These are phyloP conservation scores for Drosophila lutescens DNA, from an alignment of 2,888 invertebrate species.

Conservation along the genomic window DNA sequence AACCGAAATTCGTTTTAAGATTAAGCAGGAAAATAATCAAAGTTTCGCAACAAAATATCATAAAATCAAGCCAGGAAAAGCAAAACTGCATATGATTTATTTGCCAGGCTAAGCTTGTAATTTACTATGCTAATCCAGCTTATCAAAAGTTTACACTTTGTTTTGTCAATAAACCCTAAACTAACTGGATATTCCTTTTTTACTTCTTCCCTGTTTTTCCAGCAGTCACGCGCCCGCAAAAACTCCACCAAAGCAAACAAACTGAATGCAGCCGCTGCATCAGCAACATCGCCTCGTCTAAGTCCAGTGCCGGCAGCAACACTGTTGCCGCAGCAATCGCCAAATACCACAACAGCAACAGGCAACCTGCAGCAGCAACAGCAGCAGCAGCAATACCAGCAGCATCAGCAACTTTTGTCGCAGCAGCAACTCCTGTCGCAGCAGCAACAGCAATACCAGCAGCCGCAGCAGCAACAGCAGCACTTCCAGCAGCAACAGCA, in stretches of 20 bases:
- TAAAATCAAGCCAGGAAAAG: not conserved
- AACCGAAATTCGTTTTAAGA: too few species aligned
- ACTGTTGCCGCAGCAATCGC: slow-evolving; percentile 82
- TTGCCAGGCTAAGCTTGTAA: slow-evolving; percentile 21
- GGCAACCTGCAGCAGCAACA: slow-evolving; percentile 65
- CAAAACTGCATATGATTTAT: slow-evolving; percentile 49
- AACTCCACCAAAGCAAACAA: slow-evolving; percentile 82
- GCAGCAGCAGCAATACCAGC: slow-evolving; percentile 64
- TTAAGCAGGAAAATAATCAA: too few species aligned
- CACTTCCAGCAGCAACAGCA: slow-evolving; percentile 68
- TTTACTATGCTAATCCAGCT: slow-evolving; percentile 32
- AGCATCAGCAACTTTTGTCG: slow-evolving; percentile 61
- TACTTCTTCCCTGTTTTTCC: slow-evolving; percentile 41
- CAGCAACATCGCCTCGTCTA: slow-evolving; percentile 81
- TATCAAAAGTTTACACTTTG: slow-evolving; percentile 37
- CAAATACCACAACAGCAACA: slow-evolving; percentile 78
- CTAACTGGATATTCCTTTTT: slow-evolving; percentile 31
- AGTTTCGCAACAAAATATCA: not conserved
- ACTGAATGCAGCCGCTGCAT: slow-evolving; percentile 81
- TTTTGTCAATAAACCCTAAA: slow-evolving; percentile 17
- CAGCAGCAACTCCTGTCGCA: slow-evolving; percentile 68
- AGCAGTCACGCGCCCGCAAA: slow-evolving; percentile 83
- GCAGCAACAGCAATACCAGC: slow-evolving; percentile 66
- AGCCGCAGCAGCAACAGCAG: slow-evolving; percentile 69
- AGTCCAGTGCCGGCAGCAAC: slow-evolving; percentile 81